A percentile compares a stretch with the other conserved stretches of the same genome.
phyloP scores from a whole-genome alignment of 2,797 vertebrate genomes.

The Brachymystax lenok region DNA sequence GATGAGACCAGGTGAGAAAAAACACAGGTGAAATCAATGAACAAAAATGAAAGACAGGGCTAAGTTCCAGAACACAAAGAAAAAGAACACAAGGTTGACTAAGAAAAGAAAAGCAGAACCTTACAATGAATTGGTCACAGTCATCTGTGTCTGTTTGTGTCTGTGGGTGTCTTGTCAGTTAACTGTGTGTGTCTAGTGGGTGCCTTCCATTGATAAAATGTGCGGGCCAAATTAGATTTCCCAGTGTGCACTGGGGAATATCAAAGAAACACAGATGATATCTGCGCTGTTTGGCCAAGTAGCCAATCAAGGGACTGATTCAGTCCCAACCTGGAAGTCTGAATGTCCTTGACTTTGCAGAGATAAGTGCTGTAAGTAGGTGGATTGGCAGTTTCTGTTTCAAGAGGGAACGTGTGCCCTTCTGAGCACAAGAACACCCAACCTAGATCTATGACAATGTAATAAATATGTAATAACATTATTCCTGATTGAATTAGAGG shows the following conservation, averaged over 20 bases:
- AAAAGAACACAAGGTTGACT: no score
- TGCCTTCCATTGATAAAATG: slow-evolving; percentile 1
- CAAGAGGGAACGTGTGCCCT: background rate
- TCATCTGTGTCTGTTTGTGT: background rate
- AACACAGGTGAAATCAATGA: no score
- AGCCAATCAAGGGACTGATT: background rate
- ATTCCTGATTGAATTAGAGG: background rate
- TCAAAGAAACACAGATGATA: slow-evolving; percentile 13
- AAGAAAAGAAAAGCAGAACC: no score
- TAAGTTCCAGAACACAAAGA: no score
- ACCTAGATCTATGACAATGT: background rate
- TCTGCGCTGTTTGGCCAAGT: slow-evolving; percentile 17
- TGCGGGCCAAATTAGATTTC: slow-evolving; percentile 21
- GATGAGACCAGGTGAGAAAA: no score
- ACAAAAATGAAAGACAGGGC: no score
- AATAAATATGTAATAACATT: background rate
- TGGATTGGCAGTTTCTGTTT: background rate
- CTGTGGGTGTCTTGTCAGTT: slow-evolving; percentile 7
- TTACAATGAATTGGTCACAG: background rate
- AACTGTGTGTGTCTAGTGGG: background rate
- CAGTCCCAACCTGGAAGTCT: background rate
- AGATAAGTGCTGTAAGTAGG: background rate
- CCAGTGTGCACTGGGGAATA: background rate
- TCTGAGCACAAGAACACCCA: background rate
- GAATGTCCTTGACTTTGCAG: slow-evolving; percentile 3